These are phyloP conservation scores for Anguilla japonica DNA, from an alignment of 2,113 vertebrate species.

Conservation along the genomic window DNA sequence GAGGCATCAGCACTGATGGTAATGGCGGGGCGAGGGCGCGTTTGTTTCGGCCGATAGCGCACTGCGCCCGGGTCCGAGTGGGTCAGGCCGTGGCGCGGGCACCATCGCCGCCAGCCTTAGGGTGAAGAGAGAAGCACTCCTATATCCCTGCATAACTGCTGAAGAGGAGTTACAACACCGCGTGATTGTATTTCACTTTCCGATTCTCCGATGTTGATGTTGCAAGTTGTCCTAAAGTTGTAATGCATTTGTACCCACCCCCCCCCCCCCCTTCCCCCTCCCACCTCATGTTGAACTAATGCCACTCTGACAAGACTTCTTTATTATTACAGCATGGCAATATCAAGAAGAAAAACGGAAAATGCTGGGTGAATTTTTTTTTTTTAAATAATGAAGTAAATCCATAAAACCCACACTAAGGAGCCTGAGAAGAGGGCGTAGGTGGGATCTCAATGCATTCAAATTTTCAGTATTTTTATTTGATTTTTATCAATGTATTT, in stretches of 20 bases:
- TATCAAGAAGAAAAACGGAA: neutral
- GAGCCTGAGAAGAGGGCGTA: neutral
- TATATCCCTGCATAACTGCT: too few relatives aligned
- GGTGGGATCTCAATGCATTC: neutral
- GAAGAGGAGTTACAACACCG: too few relatives aligned
- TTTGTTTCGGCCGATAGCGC: neutral
- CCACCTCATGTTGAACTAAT: neutral
- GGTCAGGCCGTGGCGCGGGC: neutral
- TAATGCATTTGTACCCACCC: neutral
- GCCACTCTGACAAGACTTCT: neutral
- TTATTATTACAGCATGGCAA: neutral
- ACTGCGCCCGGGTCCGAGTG: neutral
- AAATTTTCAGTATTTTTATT: neutral
- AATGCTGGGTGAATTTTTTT: neutral
- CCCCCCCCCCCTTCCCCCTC: too few relatives aligned
- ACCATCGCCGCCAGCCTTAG: neutral
- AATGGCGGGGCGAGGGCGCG: neutral
- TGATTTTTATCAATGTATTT: neutral
- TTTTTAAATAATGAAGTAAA: neutral
- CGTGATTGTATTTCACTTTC: too few relatives aligned
- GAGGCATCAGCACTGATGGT: neutral
- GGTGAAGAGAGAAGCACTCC: neutral
- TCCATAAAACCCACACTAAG: neutral
- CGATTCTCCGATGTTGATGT: neutral
- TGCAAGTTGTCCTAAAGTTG: neutral